These are phyloP conservation scores for Cylloceria caligata DNA, from an alignment of 2,888 invertebrate genomes.

Conservation along the genomic window DNA sequence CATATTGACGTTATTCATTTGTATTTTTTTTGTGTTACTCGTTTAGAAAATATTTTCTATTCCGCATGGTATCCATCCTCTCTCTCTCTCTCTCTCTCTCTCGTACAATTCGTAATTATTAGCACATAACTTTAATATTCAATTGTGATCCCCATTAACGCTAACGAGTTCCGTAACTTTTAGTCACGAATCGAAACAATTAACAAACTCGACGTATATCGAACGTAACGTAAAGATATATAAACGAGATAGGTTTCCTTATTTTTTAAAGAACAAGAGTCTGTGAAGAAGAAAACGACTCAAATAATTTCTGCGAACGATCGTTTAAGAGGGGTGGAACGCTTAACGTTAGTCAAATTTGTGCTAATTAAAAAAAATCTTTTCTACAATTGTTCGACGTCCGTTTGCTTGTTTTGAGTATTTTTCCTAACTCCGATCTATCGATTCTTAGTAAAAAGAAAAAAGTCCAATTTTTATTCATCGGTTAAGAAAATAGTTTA, in stretches of 20 bases:
- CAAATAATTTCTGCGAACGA: constrained; percentile 25
- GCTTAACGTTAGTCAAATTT: no score
- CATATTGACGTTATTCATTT: constrained; percentile 39
- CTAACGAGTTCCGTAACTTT: constrained; percentile 32
- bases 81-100: neutral
- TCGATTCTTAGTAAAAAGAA: no score
- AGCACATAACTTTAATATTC: constrained; percentile 46
- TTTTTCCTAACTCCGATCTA: no score
- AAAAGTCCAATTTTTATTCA: no score
- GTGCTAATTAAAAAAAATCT: no score
- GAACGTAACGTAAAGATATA: constrained; percentile 9
- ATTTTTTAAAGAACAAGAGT: neutral
- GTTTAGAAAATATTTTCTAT: constrained; percentile 59
- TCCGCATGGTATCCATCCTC: constrained; percentile 31
- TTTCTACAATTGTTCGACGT: no score
- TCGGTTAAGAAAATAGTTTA: no score
- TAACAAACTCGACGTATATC: constrained; percentile 2
- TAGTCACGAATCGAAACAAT: constrained; percentile 21
- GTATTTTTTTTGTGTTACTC: constrained; percentile 24
- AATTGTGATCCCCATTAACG: constrained; percentile 39
- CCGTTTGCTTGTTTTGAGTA: no score
- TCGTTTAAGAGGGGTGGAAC: no score
- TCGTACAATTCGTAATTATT: constrained; percentile 37
- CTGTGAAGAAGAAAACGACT: neutral
- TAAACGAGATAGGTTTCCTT: neutral